Conservation (phyloP, 2,113 vertebrate species). For the Amphiprion ocellaris region DNA sequence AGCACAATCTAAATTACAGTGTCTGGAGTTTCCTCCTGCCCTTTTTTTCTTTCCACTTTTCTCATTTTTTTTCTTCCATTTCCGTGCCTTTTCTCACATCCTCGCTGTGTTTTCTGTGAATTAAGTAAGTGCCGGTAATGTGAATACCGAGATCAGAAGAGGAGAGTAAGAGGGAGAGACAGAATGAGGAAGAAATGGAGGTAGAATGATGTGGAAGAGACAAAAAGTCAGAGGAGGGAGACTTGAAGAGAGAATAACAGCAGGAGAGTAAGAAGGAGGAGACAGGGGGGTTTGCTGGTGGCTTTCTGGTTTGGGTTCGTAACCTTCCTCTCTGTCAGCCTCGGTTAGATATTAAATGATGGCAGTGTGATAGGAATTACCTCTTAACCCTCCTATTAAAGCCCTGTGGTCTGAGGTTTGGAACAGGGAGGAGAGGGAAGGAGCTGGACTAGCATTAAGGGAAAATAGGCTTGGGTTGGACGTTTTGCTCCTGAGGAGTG, state of each 20-base stretch:
- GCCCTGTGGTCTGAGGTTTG: slow-evolving; percentile 81
- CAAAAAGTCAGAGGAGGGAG: slow-evolving; percentile 14
- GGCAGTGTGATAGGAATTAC: slow-evolving; percentile 84
- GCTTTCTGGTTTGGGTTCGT: slow-evolving; percentile 79
- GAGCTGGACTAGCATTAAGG: slow-evolving; percentile 68
- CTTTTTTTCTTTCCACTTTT: slow-evolving; percentile 54
- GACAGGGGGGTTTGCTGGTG: slow-evolving; percentile 64
- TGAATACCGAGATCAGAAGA: slow-evolving; percentile 27
- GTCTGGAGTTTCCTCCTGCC: slow-evolving; percentile 72
- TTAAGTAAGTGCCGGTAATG: slow-evolving; percentile 14
- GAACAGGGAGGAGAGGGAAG: slow-evolving; percentile 63
- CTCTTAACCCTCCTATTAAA: slow-evolving; percentile 81
- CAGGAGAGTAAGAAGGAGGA: slow-evolving; percentile 56
- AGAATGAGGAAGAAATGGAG: slow-evolving; percentile 7
- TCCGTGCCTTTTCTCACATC: slow-evolving; percentile 28
- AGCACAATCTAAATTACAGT: slow-evolving; percentile 80
- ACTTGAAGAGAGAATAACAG: slow-evolving; percentile 33
- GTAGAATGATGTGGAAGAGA: slow-evolving; percentile 4
- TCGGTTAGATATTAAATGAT: slow-evolving; percentile 81
- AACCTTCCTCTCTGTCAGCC: slow-evolving; percentile 79
- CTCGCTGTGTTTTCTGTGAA: slow-evolving; percentile 9
- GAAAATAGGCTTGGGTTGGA: slow-evolving; percentile 54
- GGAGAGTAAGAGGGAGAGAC: not conserved
- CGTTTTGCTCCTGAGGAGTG: slow-evolving; percentile 39
- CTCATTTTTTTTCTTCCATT: slow-evolving; percentile 23